phyloP scores from a whole-genome alignment of 2,797 vertebrate species.

The Phrynocephalus forsythii region DNA sequence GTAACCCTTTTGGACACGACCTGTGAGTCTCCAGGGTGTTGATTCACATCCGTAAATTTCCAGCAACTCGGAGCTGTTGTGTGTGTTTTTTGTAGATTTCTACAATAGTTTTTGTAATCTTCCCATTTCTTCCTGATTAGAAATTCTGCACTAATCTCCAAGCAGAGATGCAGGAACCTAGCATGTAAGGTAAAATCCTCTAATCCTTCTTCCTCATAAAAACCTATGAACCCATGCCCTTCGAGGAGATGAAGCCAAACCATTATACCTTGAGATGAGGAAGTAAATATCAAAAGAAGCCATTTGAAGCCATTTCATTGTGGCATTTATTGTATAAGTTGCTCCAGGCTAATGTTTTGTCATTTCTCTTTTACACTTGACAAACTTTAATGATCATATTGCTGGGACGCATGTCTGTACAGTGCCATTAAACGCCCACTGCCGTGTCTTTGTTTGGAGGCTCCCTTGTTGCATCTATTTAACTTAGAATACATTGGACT shows the following conservation, averaged over 20 bases:
- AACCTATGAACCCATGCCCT: constrained; percentile 29
- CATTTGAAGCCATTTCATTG: constrained; percentile 54
- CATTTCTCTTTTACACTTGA: constrained; percentile 66
- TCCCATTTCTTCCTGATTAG: constrained; percentile 5
- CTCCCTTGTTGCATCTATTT: constrained; percentile 59
- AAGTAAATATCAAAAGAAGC: constrained; percentile 59
- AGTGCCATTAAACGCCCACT: constrained; percentile 63
- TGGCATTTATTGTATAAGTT: constrained; percentile 55
- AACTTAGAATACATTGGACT: constrained; percentile 52
- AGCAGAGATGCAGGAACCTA: constrained; percentile 23
- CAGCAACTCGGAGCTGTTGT: neutral
- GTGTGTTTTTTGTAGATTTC: constrained; percentile 5
- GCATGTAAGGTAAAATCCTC: constrained; percentile 35
- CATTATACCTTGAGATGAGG: constrained; percentile 40
- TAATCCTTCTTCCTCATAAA: constrained; percentile 35
- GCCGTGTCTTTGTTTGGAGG: constrained; percentile 56
- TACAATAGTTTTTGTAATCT: neutral
- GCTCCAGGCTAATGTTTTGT: constrained; percentile 68
- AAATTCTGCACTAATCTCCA: constrained; percentile 27
- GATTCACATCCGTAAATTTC: neutral
- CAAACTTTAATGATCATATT: constrained; percentile 67
- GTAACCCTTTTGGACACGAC: neutral
- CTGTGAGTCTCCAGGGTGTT: neutral
- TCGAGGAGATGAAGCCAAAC: constrained; percentile 52
- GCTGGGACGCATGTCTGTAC: constrained; percentile 53